Conservation (phyloP, 2,113 vertebrate genomes). For the Pitta sordida region DNA sequence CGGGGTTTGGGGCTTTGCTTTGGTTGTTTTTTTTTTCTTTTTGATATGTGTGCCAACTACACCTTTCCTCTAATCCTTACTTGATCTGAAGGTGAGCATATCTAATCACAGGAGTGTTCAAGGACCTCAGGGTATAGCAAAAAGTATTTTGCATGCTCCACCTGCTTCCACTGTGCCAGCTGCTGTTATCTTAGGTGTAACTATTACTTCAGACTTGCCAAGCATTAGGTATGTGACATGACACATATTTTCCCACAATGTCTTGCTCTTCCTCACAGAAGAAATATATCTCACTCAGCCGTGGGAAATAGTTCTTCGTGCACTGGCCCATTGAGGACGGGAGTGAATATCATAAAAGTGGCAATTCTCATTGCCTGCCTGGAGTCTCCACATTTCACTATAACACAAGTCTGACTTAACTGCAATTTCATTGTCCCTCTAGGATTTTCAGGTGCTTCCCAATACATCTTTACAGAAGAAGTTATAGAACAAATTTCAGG, state of each 20-base stretch:
- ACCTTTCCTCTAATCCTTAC: neutral
- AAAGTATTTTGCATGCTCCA: neutral
- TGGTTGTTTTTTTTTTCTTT: neutral
- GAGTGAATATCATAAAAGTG: neutral
- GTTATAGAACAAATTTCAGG: neutral
- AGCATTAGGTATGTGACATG: slow-evolving; percentile 6
- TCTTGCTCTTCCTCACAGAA: neutral
- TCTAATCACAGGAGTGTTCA: neutral
- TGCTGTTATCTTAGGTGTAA: neutral
- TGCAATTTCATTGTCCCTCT: neutral
- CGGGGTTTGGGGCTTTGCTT: neutral
- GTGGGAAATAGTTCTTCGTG: neutral
- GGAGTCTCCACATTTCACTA: neutral
- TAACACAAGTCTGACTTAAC: neutral
- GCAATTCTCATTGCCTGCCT: neutral
- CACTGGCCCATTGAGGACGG: neutral
- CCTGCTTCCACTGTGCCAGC: neutral
- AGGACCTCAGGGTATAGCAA: slow-evolving; percentile 17
- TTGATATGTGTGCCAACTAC: neutral
- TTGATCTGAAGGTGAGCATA: neutral
- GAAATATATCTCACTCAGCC: neutral
- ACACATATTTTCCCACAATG: slow-evolving; percentile 21
- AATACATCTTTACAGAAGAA: neutral
- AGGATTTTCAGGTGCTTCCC: neutral
- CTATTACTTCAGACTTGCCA: neutral